Percentiles rank a stretch among this genome's conserved stretches.
phyloP scores from a whole-genome alignment of 2,797 vertebrate species.

The Sebastes itinus region DNA sequence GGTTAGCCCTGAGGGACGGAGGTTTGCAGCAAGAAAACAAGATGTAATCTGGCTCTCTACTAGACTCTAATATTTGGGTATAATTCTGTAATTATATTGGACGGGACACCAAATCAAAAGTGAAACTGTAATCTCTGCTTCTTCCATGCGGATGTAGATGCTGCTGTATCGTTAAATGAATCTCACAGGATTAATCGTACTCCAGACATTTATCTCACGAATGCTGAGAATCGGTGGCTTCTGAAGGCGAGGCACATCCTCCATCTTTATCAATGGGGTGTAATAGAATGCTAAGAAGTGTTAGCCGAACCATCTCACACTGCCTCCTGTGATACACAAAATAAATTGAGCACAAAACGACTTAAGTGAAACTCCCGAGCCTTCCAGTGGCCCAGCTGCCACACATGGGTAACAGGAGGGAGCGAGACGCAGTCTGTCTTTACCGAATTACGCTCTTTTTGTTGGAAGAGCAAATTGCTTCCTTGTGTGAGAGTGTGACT shows the following conservation, averaged over 20 bases:
- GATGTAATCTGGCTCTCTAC: not conserved
- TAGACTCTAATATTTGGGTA: constrained; percentile 18
- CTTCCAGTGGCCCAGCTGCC: constrained; percentile 55
- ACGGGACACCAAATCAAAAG: constrained; percentile 5
- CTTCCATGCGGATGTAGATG: not conserved
- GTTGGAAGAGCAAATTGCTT: constrained; percentile 70
- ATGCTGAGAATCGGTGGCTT: not conserved
- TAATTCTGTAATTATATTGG: constrained; percentile 15
- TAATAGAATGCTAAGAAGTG: constrained; percentile 34
- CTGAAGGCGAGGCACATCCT: constrained; percentile 21
- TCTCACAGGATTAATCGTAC: constrained; percentile 15
- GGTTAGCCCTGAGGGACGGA: constrained; percentile 51
- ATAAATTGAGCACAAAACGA: constrained; percentile 69
- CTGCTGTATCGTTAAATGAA: not conserved
- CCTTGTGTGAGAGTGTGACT: constrained; percentile 46
- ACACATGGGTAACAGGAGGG: constrained; percentile 51
- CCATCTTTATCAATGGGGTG: constrained; percentile 43
- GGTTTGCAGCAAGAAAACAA: constrained; percentile 19
- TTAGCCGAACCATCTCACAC: constrained; percentile 39
- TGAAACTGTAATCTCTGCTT: not conserved
- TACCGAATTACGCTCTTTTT: constrained; percentile 62
- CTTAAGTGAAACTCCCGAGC: constrained; percentile 64
- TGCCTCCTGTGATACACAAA: constrained; percentile 49
- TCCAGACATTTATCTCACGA: constrained; percentile 9
- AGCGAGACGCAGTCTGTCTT: constrained; percentile 46